Evolutionary conservation across 2,113 vertebrate species (phyloP).

Genomic region (Hemibagrus wyckioides): DNA sequence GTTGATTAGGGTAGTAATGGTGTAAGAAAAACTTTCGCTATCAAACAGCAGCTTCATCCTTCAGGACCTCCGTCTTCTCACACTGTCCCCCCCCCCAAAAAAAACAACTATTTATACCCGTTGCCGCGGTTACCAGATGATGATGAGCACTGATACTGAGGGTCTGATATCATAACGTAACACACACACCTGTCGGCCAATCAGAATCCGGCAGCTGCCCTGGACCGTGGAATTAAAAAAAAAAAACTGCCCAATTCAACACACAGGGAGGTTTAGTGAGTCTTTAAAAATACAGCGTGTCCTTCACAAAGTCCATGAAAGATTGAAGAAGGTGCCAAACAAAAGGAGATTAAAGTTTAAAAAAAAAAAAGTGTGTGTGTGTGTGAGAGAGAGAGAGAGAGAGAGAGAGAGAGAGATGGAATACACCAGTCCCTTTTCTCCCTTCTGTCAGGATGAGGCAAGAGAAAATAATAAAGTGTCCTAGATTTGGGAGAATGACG

Average conservation of each 20-base stretch:
- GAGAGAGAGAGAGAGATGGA: background rate
- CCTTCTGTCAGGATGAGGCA: slow-evolving; percentile 13
- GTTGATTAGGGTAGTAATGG: background rate
- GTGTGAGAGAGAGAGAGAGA: background rate
- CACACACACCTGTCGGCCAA: background rate
- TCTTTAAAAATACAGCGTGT: slow-evolving; percentile 8
- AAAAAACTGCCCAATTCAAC: background rate
- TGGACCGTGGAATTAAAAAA: too few species aligned
- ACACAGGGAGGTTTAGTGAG: background rate
- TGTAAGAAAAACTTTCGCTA: background rate
- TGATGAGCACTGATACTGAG: background rate
- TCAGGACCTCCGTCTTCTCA: background rate
- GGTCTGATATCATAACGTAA: background rate
- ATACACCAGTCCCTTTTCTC: background rate
- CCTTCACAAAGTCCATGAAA: background rate
- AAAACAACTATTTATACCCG: background rate
- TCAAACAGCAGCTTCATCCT: background rate
- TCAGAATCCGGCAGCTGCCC: background rate
- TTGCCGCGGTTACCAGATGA: background rate
- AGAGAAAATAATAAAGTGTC: background rate
- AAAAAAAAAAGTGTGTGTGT: background rate
- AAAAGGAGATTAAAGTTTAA: background rate
- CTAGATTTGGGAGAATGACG: background rate
- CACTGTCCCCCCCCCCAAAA: background rate
- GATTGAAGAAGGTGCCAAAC: background rate